Evolutionary conservation across 2,888 invertebrate species (phyloP).

Genomic region (Hanleya hanleyi): DNA sequence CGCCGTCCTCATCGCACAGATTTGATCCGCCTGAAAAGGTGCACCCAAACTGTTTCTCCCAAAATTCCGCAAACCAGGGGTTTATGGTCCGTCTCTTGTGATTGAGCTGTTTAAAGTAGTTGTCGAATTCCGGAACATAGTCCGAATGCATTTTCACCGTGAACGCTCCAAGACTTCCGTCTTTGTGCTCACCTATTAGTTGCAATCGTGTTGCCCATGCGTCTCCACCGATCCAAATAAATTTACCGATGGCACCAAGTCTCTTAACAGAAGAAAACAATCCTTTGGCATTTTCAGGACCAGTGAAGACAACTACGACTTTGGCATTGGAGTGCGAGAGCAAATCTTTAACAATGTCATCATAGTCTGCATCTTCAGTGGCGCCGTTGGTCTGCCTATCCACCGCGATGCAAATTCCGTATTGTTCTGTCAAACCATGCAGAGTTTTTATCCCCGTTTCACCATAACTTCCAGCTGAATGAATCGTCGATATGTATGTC

Average conservation of each 20-base stretch:
- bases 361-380: conserved; percentile 13
- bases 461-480: conserved; percentile 78
- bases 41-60: conserved; percentile 53
- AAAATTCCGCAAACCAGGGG: conserved; percentile 60
- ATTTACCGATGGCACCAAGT: conserved; percentile 35
- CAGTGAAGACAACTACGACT: conserved; percentile 53
- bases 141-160: conserved; percentile 35
- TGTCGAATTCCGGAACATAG: conserved; percentile 40
- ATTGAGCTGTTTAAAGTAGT: conserved; percentile 46
- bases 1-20: conserved; percentile 9
- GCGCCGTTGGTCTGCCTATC: conserved; percentile 17
- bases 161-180: conserved; percentile 47
- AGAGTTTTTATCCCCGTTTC: conserved; percentile 44
- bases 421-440: conserved; percentile 19
- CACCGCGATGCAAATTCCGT: conserved; percentile 48
- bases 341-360: conserved; percentile 24
- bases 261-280: conserved; percentile 40
- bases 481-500: conserved; percentile 85
- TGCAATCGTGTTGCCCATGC: conserved; percentile 42
- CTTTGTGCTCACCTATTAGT: conserved; percentile 37
- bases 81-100: conserved; percentile 39
- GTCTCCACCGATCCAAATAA: conserved; percentile 61
- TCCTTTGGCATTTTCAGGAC: conserved; percentile 41
- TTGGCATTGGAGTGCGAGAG: conserved; percentile 31
- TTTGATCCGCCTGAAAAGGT: conserved; percentile 24